Conservation (phyloP, 1,140 invertebrate genomes). For the Aphidius gifuensis region DNA sequence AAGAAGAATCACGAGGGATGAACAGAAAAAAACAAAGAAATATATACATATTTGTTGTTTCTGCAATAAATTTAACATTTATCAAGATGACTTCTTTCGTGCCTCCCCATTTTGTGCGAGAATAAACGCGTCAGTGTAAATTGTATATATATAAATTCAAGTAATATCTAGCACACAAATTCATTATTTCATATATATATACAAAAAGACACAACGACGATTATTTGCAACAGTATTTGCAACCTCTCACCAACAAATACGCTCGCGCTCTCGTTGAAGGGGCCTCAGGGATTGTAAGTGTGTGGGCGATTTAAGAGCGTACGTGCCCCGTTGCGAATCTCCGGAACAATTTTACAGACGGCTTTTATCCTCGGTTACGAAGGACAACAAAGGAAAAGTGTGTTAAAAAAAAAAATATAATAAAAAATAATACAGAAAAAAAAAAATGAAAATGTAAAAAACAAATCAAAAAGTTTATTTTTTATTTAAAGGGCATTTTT, state of each 20-base stretch:
- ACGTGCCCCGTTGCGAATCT: conserved; percentile 22
- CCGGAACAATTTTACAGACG: conserved; percentile 21
- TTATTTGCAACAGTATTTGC: no score
- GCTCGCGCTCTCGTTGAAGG: conserved; percentile 2
- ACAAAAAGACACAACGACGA: no score
- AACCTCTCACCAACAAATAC: no score
- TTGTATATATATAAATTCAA: no score
- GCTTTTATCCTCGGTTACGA: conserved; percentile 13
- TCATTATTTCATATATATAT: no score
- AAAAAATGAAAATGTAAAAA: conserved; percentile 5
- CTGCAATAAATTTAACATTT: conserved; percentile 31
- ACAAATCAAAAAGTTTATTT: neutral
- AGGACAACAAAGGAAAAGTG: neutral
- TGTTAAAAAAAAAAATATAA: conserved; percentile 6
- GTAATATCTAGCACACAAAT: no score
- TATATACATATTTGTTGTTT: neutral
- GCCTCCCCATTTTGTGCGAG: conserved; percentile 14
- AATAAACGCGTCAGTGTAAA: no score
- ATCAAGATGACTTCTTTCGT: conserved; percentile 32
- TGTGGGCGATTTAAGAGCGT: conserved; percentile 25
- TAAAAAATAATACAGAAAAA: conserved; percentile 1
- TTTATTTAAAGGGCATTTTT: no score
- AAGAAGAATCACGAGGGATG: conserved; percentile 16
- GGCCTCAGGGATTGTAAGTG: conserved; percentile 2
- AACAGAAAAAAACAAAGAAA: conserved; percentile 19